Percentiles rank a stretch among this genome's conserved stretches.
These are phyloP conservation scores for Anoplophora glabripennis DNA, from an alignment of 1,140 invertebrate genomes.

Conservation along the genomic window DNA sequence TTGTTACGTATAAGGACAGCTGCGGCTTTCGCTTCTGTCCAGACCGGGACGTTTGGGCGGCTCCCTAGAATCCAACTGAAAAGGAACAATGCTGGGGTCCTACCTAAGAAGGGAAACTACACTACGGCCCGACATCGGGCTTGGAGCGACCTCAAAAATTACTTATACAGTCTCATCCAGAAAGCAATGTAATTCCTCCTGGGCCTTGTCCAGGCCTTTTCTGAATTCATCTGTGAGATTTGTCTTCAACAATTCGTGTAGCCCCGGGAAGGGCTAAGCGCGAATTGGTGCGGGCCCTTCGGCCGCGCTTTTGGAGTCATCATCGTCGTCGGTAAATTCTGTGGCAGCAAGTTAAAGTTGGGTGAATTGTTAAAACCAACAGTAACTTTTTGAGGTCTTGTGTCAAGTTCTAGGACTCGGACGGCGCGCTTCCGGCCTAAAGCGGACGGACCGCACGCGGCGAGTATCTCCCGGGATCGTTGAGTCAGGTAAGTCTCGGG, in stretches of 20 bases:
- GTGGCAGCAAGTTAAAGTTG: conserved; percentile 33
- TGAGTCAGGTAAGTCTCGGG: no score
- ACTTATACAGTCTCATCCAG: conserved; percentile 50
- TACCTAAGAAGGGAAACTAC: conserved; percentile 45
- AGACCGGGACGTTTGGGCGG: no score
- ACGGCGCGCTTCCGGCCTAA: background rate
- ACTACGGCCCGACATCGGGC: conserved; percentile 31
- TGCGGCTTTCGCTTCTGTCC: no score
- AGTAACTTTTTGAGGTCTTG: conserved; percentile 50
- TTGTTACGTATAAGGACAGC: no score
- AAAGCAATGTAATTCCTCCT: conserved; percentile 47
- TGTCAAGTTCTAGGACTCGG: conserved; percentile 37
- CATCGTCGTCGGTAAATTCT: conserved; percentile 17
- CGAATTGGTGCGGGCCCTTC: conserved; percentile 28
- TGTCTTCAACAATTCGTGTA: conserved; percentile 45
- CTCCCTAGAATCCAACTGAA: background rate
- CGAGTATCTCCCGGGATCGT: background rate
- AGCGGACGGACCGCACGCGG: background rate
- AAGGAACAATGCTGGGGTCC: conserved; percentile 37
- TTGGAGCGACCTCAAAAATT: conserved; percentile 51
- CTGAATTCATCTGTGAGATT: conserved; percentile 48
- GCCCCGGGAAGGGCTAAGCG: conserved; percentile 27
- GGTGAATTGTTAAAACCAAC: conserved; percentile 50
- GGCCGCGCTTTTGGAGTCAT: conserved; percentile 10
- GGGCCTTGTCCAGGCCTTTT: conserved; percentile 43